A percentile compares a stretch with the other conserved stretches of the same genome.
These are phyloP conservation scores for Dicyrtoma fusca DNA, from an alignment of 2,888 invertebrate species.

Conservation along the genomic window DNA sequence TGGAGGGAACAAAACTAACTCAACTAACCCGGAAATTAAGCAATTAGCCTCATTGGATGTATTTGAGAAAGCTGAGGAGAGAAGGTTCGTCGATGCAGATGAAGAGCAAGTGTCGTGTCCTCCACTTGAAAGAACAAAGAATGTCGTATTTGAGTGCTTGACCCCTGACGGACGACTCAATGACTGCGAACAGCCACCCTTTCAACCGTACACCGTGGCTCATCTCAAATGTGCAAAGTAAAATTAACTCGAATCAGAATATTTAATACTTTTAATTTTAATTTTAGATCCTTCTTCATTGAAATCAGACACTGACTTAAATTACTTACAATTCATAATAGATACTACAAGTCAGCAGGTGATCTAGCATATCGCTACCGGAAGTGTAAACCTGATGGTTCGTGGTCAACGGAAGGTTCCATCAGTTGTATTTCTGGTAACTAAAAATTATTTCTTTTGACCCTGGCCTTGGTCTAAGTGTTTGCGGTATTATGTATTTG, in stretches of 20 bases:
- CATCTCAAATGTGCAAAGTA: slow-evolving; percentile 38
- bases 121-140: slow-evolving; percentile 32
- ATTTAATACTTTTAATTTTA: too few species aligned
- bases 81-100: slow-evolving; percentile 1
- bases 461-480: too few species aligned
- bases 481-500: too few species aligned
- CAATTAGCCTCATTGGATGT: slow-evolving; percentile 21
- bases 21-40: background rate
- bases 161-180: slow-evolving; percentile 36
- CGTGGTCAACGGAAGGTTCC: slow-evolving; percentile 43
- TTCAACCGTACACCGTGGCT: slow-evolving; percentile 41
- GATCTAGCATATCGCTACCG: slow-evolving; percentile 42
- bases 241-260: background rate
- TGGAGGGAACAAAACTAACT: too few species aligned
- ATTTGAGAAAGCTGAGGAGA: slow-evolving; percentile 33
- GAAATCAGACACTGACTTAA: background rate
- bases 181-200: slow-evolving; percentile 36
- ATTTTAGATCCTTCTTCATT: too few species aligned
- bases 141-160: slow-evolving; percentile 42
- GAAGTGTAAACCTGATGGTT: slow-evolving; percentile 45
- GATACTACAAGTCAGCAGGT: slow-evolving; percentile 41
- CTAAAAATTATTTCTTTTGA: background rate
- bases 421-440: slow-evolving; percentile 42
- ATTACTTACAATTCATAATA: slow-evolving; percentile 7
- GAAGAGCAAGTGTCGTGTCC: slow-evolving; percentile 38